Base-by-base conservation (phyloP, 30 jellyfish, hydroid and myxozoan genomes). In the Mastigias papua region DNA sequence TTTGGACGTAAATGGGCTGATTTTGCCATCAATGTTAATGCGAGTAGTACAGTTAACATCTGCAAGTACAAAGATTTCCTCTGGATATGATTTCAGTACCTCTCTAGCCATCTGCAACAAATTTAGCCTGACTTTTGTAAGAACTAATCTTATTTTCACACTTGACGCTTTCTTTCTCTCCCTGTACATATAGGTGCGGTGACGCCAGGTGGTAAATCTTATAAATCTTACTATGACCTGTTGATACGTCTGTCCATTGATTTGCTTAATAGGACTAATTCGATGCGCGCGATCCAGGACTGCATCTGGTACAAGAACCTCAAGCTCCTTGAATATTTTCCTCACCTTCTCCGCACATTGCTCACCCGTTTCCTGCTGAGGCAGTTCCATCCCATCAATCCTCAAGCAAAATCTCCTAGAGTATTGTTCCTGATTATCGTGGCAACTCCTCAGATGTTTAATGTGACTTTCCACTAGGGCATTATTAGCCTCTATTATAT, bases 391-490 rank as follows among this genome's bases (percentile, higher is more conserved):
- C 85, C 73, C 72, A 35, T 73, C 85, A 16, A 32, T 73, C 48
- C 68, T 73, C 37, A 33, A 73, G 85, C 85, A 73, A n/a, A 73
- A 19, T 77, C 88, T 49, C 88, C 79, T 77, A 75, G 88, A 77
- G 25, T 77, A 0, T 23, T 51, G 88, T 77, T 54, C 80, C 66
- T 51, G 79, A 20, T 65, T 77, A 34, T 77, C 79, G 33, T 32
- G 66, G 79, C 62, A 73, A 26, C 86, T 37, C 86, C 71, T 37
- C 86, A 73, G 15, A 15, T 73, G 73, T 20, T 73, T 73, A 26
- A 71, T 21, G 2, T 32, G 83, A 51, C 0, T 17, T 71, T 71
- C 66, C 11, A 71, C 10, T 32, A 71, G 1, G 69, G 13, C 80
- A 4, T 71, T 32, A 10, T 22, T 31, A 23, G 82, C 62, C 68